Conservation (phyloP, 2,797 vertebrate species). For the Microhierax caerulescens region DNA sequence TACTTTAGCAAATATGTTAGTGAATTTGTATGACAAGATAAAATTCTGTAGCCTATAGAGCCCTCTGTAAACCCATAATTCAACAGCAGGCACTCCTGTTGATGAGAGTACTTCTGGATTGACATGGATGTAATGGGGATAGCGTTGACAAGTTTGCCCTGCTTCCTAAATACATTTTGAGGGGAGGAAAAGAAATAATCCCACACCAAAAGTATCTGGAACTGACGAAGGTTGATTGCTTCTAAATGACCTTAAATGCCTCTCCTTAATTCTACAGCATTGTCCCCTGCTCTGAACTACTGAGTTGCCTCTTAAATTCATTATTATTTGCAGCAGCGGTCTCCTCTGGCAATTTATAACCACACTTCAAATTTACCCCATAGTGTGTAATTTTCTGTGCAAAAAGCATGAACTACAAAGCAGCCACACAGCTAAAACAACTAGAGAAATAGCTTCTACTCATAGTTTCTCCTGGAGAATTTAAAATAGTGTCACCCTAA, state of each 20-base stretch:
- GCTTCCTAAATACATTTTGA: not conserved
- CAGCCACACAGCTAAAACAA: slow-evolving; percentile 25
- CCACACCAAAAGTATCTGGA: not conserved
- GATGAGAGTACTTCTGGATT: not conserved
- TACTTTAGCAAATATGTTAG: not conserved
- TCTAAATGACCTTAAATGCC: slow-evolving; percentile 29
- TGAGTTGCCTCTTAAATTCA: slow-evolving; percentile 13
- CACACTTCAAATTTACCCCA: slow-evolving; percentile 56
- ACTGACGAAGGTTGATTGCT: not conserved
- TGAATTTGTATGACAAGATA: not conserved
- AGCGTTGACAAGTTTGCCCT: not conserved
- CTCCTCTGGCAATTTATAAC: slow-evolving; percentile 42
- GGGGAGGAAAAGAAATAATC: not conserved
- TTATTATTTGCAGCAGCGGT: slow-evolving; percentile 37
- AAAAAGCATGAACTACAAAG: slow-evolving; percentile 62
- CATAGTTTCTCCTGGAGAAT: slow-evolving; percentile 41
- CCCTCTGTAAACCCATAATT: accelerated
- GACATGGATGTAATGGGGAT: not conserved
- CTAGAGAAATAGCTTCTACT: slow-evolving; percentile 8
- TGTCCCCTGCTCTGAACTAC: slow-evolving; percentile 4
- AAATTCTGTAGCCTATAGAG: not conserved
- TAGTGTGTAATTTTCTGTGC: slow-evolving; percentile 53
- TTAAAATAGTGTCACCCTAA: slow-evolving; percentile 40
- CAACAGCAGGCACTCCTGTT: not conserved
- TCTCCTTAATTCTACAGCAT: slow-evolving; percentile 16